Base-by-base conservation (phyloP, 2,888 invertebrate species). In the Cremastinae sp. region DNA sequence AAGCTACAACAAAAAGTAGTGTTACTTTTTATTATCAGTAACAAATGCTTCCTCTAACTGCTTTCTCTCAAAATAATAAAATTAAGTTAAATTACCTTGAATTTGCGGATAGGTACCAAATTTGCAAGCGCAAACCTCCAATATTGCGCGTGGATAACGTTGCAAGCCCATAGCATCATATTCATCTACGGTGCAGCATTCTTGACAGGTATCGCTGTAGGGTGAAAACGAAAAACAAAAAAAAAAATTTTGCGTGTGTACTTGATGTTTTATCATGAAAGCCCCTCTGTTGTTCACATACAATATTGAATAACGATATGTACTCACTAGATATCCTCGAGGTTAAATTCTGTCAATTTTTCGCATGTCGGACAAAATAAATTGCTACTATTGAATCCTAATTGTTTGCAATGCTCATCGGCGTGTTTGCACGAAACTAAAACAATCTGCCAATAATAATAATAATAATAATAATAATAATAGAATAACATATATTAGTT, bases 91-190 rank as follows among this genome's bases (percentile, higher is more conserved):
- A n/a, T 54, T 78, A 93, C 93, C 93, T 92, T 98, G 97, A 84
- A 98, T 97, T 92, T 99, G 98, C 45, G 99, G 98, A 92, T 97
- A 99, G 5, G 97, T 95, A 74, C 97, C 97, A 91, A 99, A 97
- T 92, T 99, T 99, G 91, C 99, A 99, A 61, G 98, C 98, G 88
- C 99, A 99, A 4, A 99, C 98, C 92, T 98, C 97, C 47, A 99
- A 91, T 73, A 97, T 93, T 0, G 98, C 99, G 88, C 94, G 95
- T 0, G 98, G 96, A 89, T 97, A 99, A 73, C 94, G 94, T 91
- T 95, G 95, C 1, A 90, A 85, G 18, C 90, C 90, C 66, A 92
- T 91, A 9, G 92, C 92, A 1, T 93, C 92, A 4, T 92, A 92
- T 45, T 92, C 91, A 80, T 97, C 96, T 80, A 93, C 92, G 76